phyloP scores from a whole-genome alignment of 2,113 vertebrate genomes.

The Riparia riparia region DNA sequence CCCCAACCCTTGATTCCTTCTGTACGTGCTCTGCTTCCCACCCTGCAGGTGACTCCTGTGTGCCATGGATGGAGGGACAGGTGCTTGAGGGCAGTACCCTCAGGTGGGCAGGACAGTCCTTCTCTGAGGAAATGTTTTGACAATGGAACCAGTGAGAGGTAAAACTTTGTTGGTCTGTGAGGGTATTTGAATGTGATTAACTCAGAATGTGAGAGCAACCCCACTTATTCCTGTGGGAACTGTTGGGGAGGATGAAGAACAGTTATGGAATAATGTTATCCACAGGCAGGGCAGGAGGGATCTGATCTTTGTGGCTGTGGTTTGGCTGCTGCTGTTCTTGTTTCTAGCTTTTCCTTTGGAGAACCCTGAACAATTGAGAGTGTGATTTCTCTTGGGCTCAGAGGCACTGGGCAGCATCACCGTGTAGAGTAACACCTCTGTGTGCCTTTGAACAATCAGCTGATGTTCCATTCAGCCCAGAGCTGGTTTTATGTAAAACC shows the following conservation, averaged over 20 bases:
- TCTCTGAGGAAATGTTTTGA: background rate
- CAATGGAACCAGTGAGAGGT: background rate
- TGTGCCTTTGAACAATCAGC: background rate
- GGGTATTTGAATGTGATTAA: background rate
- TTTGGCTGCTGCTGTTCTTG: background rate
- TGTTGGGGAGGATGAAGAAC: too few species aligned
- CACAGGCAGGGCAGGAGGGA: background rate
- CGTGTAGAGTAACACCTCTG: background rate
- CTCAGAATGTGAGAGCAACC: background rate
- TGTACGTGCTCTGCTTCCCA: background rate
- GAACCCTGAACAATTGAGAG: background rate
- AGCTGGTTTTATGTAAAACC: background rate
- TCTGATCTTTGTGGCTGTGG: background rate
- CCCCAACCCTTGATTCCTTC: background rate
- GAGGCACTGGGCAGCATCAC: background rate
- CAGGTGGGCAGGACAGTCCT: background rate
- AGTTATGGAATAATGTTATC: background rate
- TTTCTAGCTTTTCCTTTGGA: background rate
- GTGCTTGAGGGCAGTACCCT: background rate
- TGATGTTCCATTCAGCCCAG: background rate
- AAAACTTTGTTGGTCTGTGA: background rate
- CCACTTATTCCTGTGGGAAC: background rate
- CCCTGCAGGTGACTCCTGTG: background rate
- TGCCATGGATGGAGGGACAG: background rate
- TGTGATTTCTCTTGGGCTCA: background rate